A percentile compares a stretch with the other conserved stretches of the same genome.
phyloP scores from a whole-genome alignment of 2,797 vertebrate genomes.

The Acomys russatus region DNA sequence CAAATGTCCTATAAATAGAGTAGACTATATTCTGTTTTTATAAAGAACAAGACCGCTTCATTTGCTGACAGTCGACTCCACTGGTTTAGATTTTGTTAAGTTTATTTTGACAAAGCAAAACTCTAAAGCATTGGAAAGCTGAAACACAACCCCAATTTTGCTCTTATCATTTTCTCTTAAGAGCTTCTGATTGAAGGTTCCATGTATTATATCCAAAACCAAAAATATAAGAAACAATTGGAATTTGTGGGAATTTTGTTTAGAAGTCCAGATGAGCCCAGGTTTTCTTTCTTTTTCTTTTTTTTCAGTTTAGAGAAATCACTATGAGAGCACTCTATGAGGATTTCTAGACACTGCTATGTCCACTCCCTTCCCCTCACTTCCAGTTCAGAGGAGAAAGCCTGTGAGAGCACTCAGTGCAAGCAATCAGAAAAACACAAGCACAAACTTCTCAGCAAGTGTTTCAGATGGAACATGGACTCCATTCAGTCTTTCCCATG shows the following conservation, averaged over 20 bases:
- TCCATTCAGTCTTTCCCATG: background rate
- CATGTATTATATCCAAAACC: constrained; percentile 16
- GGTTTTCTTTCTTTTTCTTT: too few species aligned
- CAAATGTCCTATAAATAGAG: background rate
- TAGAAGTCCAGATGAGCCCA: background rate
- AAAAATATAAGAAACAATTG: background rate
- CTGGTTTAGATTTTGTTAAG: background rate
- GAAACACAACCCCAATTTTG: background rate
- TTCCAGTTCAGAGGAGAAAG: background rate
- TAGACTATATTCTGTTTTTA: constrained; percentile 20
- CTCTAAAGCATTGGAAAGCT: background rate
- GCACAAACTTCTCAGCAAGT: background rate
- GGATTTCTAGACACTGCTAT: too few species aligned
- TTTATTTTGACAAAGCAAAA: constrained; percentile 18
- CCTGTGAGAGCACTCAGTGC: background rate
- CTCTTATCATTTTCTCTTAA: background rate
- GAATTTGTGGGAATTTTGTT: background rate
- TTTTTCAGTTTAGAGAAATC: background rate
- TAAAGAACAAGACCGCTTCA: constrained; percentile 34
- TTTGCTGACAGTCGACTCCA: background rate
- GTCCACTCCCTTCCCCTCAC: background rate
- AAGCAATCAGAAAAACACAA: background rate
- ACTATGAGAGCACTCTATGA: background rate
- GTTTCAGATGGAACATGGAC: background rate
- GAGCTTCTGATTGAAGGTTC: background rate